Evolutionary conservation across 2,797 vertebrate genomes (phyloP).

Genomic region (Onychomys torridus): DNA sequence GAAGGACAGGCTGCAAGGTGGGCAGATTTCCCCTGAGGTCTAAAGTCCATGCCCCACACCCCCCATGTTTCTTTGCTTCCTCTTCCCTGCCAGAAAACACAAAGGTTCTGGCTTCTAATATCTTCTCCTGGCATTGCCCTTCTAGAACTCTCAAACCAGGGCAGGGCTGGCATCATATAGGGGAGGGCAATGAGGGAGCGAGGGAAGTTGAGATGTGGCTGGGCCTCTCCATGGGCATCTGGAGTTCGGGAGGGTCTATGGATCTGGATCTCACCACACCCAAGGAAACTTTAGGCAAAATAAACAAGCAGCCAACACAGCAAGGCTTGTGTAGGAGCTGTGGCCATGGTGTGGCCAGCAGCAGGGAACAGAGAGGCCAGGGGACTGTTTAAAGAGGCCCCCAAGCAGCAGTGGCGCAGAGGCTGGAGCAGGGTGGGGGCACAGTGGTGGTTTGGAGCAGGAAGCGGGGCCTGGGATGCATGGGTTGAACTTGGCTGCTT

Average conservation of each 20-base stretch:
- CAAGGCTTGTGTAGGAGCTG: constrained; percentile 52
- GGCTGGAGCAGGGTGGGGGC: constrained; percentile 68
- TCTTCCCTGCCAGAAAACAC: neutral
- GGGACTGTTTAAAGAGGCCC: constrained; percentile 66
- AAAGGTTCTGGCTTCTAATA: neutral
- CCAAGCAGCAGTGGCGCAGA: neutral
- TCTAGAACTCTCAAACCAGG: neutral
- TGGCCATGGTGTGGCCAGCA: neutral
- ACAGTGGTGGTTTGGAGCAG: constrained; percentile 69
- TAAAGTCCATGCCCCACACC: neutral
- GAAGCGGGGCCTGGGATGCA: constrained; percentile 58
- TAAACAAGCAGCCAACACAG: constrained; percentile 80
- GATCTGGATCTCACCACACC: constrained; percentile 20
- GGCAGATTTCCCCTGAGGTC: neutral
- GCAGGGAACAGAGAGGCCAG: neutral
- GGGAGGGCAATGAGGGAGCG: neutral
- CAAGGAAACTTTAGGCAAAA: constrained; percentile 70
- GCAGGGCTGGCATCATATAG: neutral
- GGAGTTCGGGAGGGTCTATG: neutral
- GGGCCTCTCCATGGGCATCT: constrained; percentile 46
- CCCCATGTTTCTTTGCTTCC: neutral
- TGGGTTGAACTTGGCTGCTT: constrained; percentile 63
- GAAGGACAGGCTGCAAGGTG: neutral
- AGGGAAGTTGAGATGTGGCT: neutral
- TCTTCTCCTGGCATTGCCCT: neutral